Conservation (phyloP, 2,113 vertebrate species). For the Himantopus leucocephalus region DNA sequence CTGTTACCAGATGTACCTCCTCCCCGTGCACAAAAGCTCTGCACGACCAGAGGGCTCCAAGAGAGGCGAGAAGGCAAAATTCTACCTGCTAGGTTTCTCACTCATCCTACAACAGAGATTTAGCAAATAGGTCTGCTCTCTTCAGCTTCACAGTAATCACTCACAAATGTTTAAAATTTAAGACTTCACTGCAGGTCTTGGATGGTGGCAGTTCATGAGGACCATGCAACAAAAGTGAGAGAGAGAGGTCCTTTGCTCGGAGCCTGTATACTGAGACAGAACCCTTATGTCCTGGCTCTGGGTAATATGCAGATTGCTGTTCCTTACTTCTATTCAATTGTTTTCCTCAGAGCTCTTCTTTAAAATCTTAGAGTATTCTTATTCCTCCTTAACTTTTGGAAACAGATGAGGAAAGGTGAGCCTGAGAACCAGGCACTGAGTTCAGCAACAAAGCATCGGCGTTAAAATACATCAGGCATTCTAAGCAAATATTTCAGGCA, state of each 20-base stretch:
- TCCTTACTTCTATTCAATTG: neutral
- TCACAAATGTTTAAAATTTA: neutral
- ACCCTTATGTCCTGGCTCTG: neutral
- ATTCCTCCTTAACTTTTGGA: neutral
- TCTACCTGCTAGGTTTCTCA: neutral
- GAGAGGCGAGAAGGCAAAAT: neutral
- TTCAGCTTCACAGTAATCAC: neutral
- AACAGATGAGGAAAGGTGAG: neutral
- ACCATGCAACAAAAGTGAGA: neutral
- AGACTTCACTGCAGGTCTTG: neutral
- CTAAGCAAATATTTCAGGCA: neutral
- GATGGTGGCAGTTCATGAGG: neutral
- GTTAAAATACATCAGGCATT: neutral
- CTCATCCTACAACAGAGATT: neutral
- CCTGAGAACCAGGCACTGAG: neutral
- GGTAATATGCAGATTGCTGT: neutral
- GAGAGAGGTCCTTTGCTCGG: neutral
- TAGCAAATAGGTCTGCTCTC: neutral
- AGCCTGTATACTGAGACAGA: neutral
- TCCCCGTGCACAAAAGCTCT: rapidly evolving
- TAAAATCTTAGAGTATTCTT: neutral
- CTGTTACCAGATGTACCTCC: neutral
- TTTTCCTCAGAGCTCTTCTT: rapidly evolving
- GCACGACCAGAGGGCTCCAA: rapidly evolving
- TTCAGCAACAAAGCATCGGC: neutral